Conservation (phyloP, 2,888 invertebrate species). For the Meta bourneti region DNA sequence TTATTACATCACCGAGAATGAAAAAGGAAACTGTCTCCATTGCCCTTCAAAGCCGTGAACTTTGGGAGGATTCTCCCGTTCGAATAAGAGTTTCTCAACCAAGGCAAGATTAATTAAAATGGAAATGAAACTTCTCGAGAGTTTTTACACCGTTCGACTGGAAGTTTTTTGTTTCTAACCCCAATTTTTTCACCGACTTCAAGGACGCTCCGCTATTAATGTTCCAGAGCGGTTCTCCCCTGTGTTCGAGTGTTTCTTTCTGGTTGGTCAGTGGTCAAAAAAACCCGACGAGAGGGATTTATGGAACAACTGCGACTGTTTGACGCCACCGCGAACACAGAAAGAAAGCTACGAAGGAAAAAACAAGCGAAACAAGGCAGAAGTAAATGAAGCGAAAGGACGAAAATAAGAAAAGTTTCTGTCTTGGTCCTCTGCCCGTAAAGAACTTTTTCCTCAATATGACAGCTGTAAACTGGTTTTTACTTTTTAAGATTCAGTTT, state of each 20-base stretch:
- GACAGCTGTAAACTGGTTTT: slow-evolving; percentile 67
- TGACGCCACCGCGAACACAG: slow-evolving; percentile 50
- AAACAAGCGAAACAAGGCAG: neutral
- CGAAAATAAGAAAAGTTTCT: slow-evolving; percentile 19
- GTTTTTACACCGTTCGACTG: neutral
- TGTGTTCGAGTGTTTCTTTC: neutral
- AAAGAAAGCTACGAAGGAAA: neutral
- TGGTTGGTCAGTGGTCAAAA: slow-evolving; percentile 72
- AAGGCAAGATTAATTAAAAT: neutral
- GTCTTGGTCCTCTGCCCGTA: slow-evolving; percentile 9
- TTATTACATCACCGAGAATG: too few relatives aligned
- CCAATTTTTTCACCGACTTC: neutral
- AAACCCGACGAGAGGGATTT: slow-evolving; percentile 57
- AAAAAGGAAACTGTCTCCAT: too few relatives aligned
- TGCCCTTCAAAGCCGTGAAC: too few relatives aligned
- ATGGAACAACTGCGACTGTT: slow-evolving; percentile 56
- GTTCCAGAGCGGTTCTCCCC: too few relatives aligned
- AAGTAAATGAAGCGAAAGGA: slow-evolving; percentile 23
- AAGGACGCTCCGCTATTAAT: neutral
- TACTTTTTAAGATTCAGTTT: slow-evolving; percentile 51
- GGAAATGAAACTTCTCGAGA: neutral
- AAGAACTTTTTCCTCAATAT: slow-evolving; percentile 46
- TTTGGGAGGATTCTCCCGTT: too few relatives aligned
- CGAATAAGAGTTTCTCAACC: too few relatives aligned
- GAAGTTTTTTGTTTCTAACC: neutral